Base-by-base conservation (phyloP, 53 echinoderm and acorn worm genomes). In the Holothuria scabra region DNA sequence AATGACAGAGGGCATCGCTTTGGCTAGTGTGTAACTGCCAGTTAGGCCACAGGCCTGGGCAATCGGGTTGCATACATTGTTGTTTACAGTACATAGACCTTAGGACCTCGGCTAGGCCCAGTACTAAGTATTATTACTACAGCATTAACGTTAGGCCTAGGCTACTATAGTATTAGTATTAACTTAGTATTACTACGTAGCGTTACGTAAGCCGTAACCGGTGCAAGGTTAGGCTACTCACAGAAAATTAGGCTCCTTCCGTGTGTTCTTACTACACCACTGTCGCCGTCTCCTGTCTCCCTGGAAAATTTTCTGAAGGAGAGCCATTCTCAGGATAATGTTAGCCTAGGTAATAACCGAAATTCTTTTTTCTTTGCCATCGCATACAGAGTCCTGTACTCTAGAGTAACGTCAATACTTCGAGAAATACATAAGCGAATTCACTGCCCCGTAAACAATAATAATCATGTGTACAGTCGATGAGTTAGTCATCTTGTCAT, bases 171-270 rank as follows among this genome's bases (percentile, higher is more conserved):
- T n/a, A n/a, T n/a, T n/a, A 56, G 57, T 19, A 12, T 56, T 19
- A 19, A 56, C 57, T 28, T 62, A 62, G 63, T 28, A 23, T 62
- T 25, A 28, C 24, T 28, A 23, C 28, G 28, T 41, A 41, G 41
- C 41, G 41, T 41, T 41, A 41, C 3, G 35, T 35, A 35, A 10
- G 65, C 13, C n/a, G 13, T 62, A 24, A 11, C 62, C 8, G 11
- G 23, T 25, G 63, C 28, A 10, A 14, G 13, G 24, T 65, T 25
- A 33, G 66, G 12, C 22, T 41, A 72, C 72, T 72, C 48, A 72
- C 72, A 44, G 20, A 46, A 72, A 46, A 48, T 44, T 72, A 12
- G 72, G 72, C 37, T 72, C 72, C 72, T 72, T 72, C 34, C 72
- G 24, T 72, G 49, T 52, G 52, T 18, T 18, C 52, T 52, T 52